Conservation (phyloP, 1,140 invertebrate species). For the Neodiprion fabricii region DNA sequence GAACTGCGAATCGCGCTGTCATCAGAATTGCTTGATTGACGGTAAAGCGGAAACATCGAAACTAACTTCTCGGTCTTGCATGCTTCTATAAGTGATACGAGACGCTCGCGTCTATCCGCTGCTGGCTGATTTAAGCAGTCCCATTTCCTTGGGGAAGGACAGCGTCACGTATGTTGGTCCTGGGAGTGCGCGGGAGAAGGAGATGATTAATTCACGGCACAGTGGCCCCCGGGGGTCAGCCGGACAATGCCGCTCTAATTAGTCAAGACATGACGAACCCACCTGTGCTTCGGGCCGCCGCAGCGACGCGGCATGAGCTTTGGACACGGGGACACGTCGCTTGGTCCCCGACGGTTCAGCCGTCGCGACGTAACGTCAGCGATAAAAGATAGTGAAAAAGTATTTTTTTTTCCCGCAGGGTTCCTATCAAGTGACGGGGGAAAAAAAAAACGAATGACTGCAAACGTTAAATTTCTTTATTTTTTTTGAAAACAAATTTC, state of each 20-base stretch:
- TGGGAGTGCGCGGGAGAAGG: constrained; percentile 17
- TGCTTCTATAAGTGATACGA: background rate
- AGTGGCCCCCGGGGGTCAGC: constrained; percentile 39
- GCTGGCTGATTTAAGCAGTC: background rate
- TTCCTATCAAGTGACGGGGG: background rate
- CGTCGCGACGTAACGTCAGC: too few species aligned
- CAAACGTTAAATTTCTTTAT: too few species aligned
- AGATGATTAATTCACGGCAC: constrained; percentile 53
- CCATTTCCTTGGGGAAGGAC: background rate
- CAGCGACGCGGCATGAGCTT: constrained; percentile 26
- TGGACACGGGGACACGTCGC: background rate
- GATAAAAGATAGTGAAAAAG: too few species aligned
- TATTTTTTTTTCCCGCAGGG: too few species aligned
- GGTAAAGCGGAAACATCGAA: background rate
- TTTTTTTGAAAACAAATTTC: too few species aligned
- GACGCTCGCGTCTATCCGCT: background rate
- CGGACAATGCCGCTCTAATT: constrained; percentile 51
- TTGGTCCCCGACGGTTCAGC: too few species aligned
- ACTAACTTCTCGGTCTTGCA: background rate
- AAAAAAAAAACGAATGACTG: background rate
- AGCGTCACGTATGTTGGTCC: background rate
- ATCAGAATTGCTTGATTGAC: too few species aligned
- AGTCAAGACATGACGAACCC: constrained; percentile 51
- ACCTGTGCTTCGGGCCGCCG: constrained; percentile 39
- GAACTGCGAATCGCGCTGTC: too few species aligned